Evolutionary conservation across 2,113 vertebrate species (phyloP), one percentile per base, ranked within the genome.

Genomic region (Rhinogobius similis): DNA sequence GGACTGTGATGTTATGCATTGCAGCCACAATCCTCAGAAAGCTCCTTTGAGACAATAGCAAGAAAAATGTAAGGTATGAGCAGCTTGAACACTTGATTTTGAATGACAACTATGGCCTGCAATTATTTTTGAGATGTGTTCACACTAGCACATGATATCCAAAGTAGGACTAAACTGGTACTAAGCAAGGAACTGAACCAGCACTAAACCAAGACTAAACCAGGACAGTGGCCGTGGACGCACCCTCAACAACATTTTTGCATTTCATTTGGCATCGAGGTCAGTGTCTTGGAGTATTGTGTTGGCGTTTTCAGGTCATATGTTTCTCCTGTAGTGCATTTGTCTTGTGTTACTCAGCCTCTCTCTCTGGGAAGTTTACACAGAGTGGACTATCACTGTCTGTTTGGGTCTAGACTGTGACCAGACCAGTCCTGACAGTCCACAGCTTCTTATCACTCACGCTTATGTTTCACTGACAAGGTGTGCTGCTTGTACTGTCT

Each of bases 251-350:
- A 29, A 36, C 53, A 16, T 82, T 4, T 32, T 72, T 77, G 23
- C 16, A 18, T 52, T 52, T 24, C 3, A 12, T 52, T 79, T 82
- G 72, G 83, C 75, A 85, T 75, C 53, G 32, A 46, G 82, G 82
- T 87, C 82, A 83, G 52, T 77, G 62, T 68, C 80, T 74, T 63
- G 64, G 41, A 12, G 59, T 67, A 67, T 44, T 82, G 58, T 79
- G 53, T 72, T 55, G 56, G 68, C 64, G 56, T 43, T 83, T 87
- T 82, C 70, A 78, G 79, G 74, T 88, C 81, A 82, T 72, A 73
- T 81, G 67, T 67, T 82, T 46, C 66, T 58, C 73, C 24, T 32
- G 72, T 66, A 58, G 70, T 75, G 77, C 73, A 75, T 72, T 86
- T 72, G 62, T 61, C 67, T 21, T 76, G 18, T 20, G 26, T 78